Percentiles rank a stretch among this genome's conserved stretches.
Conservation (phyloP, 2,113 vertebrate species). For the Calonectris borealis region DNA sequence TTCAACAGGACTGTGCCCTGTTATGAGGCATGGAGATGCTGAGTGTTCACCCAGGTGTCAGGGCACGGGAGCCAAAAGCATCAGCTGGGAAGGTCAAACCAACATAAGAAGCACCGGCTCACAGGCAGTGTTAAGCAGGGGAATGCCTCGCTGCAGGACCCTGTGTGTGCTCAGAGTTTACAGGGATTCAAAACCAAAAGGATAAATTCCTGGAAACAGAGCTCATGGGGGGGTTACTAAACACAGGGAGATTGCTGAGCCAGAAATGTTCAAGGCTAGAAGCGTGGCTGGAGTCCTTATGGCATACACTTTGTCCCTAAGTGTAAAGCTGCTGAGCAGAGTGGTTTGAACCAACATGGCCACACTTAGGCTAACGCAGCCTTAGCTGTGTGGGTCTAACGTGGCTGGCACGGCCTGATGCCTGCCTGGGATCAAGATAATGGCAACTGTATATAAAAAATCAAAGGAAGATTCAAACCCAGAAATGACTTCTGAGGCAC, state of each 20-base stretch:
- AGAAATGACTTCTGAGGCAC: background rate
- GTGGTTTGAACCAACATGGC: background rate
- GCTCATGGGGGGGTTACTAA: background rate
- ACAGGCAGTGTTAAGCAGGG: fast-evolving
- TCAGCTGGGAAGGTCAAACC: background rate
- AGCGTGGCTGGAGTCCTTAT: background rate
- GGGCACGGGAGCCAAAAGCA: background rate
- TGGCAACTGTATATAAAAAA: background rate
- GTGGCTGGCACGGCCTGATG: background rate
- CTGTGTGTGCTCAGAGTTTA: background rate
- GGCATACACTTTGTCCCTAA: background rate
- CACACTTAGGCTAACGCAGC: background rate
- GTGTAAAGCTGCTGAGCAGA: background rate
- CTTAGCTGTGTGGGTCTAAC: background rate
- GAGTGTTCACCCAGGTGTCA: background rate
- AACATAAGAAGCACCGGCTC: background rate
- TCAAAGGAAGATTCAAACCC: background rate
- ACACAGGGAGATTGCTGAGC: background rate
- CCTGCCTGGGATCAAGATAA: background rate
- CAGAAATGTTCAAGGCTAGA: background rate
- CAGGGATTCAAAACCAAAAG: background rate
- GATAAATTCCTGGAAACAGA: background rate
- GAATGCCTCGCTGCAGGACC: background rate
- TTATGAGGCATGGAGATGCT: background rate
- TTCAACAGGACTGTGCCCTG: background rate